Percentiles rank a stretch among this genome's conserved stretches.
Conservation (phyloP, 2,113 vertebrate genomes). For the Gulo gulo region DNA sequence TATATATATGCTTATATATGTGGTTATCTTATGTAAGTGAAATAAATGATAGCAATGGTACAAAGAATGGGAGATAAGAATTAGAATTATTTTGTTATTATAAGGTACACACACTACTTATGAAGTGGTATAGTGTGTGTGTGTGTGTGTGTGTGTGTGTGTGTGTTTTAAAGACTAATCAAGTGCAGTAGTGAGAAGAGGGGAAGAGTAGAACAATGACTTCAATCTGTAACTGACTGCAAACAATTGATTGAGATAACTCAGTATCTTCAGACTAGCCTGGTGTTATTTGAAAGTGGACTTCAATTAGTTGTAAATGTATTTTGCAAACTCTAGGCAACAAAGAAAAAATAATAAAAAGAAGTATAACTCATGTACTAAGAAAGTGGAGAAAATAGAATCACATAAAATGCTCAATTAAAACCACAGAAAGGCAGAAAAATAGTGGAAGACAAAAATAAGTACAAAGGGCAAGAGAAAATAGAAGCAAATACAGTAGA, state of each 20-base stretch:
- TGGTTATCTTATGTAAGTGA: background rate
- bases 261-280: background rate
- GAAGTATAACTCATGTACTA: background rate
- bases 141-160: background rate
- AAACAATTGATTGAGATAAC: background rate
- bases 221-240: background rate
- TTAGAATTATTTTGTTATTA: background rate
- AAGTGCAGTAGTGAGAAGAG: background rate
- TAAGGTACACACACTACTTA: background rate
- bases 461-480: background rate
- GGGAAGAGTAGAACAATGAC: background rate
- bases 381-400: background rate
- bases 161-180: background rate
- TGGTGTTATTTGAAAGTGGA: background rate
- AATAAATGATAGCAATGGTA: background rate
- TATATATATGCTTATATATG: background rate
- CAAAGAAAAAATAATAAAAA: background rate
- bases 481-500: background rate
- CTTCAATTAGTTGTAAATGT: background rate
- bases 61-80: background rate
- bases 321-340: background rate
- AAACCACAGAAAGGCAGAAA: background rate
- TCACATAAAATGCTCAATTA: background rate
- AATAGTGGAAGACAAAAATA: background rate
- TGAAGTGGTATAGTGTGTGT: background rate